Base-by-base conservation (phyloP, 2,888 invertebrate species). In the Megamerina dolium region DNA sequence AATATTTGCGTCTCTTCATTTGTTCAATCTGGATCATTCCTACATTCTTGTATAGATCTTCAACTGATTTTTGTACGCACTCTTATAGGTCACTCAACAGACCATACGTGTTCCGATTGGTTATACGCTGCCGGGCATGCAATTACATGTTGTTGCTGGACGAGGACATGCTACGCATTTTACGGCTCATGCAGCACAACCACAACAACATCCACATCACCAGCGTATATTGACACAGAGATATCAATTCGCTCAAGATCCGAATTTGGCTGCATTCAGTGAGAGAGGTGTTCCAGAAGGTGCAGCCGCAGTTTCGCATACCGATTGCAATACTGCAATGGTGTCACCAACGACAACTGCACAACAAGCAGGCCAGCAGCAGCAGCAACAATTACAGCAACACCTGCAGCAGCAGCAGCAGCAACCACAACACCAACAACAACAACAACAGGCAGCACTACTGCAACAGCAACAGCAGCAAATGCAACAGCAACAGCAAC, bases 241-340 rank as follows among this genome's bases (percentile, higher is more conserved):
- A 37, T 66, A 66, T 51, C 65, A 65, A 37, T 65, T 60, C 50
- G 61, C 56, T 12, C 58, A 60, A 26, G 58, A 64, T 12, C 56
- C 54, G 14, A 52, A 51, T 49, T 52, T 68, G 58, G 58, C 60
- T 9, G 58, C 63, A 42, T 66, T 67, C 30, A 66, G 75, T 46
- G 83, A 84, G 59, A 74, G 85, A 19, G 84, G 84, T 2, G 83
- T 81, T 3, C 85, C 88, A 2, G 85, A 85, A 63, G 85, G 85
- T 9, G 81, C 81, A 2, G 82, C 85, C 2, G 81, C 85, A 38
- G 82, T 68, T 9, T 60, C 65, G 29, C 62, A 63, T 41, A 59
- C 59, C 46, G 68, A 68, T 39, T 68, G 68, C 48, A 48, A 41
- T 27, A 50, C 55, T 54, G n/a, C n/a, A n/a, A 63, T 69, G 60